These are phyloP conservation scores for Sitta carolinensis DNA, from an alignment of 2,797 vertebrate species.

Conservation along the genomic window DNA sequence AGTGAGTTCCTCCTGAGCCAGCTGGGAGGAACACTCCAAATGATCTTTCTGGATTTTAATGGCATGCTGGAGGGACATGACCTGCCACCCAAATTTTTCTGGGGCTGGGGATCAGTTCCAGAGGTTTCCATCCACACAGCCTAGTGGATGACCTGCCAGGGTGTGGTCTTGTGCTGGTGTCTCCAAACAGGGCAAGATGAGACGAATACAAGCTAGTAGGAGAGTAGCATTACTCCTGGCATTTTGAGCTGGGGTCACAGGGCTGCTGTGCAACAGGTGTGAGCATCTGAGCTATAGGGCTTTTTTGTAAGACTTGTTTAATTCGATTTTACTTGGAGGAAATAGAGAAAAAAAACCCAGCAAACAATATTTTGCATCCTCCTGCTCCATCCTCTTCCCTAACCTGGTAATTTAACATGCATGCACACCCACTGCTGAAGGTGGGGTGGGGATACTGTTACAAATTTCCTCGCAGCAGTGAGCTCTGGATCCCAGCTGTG, in stretches of 20 bases:
- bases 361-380: neutral
- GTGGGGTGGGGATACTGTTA: constrained; percentile 41
- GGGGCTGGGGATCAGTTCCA: neutral
- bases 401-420: constrained; percentile 19
- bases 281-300: neutral
- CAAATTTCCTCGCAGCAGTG: constrained; percentile 63
- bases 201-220: neutral
- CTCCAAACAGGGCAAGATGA: neutral
- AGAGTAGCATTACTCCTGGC: neutral
- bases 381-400: neutral
- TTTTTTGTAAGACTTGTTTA: neutral
- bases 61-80: neutral
- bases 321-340: neutral
- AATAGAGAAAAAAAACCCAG: rapidly evolving
- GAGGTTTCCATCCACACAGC: neutral
- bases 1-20: neutral
- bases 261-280: neutral
- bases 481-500: constrained; percentile 63
- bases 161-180: neutral
- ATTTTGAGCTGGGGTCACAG: neutral
- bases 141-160: neutral
- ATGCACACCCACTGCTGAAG: constrained; percentile 24
- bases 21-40: rapidly evolving
- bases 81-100: neutral
- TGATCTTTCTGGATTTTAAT: neutral